Evolutionary conservation across 2,888 invertebrate species (phyloP), one percentile per base, ranked within the genome.

Genomic region (Saturnia japonica): DNA sequence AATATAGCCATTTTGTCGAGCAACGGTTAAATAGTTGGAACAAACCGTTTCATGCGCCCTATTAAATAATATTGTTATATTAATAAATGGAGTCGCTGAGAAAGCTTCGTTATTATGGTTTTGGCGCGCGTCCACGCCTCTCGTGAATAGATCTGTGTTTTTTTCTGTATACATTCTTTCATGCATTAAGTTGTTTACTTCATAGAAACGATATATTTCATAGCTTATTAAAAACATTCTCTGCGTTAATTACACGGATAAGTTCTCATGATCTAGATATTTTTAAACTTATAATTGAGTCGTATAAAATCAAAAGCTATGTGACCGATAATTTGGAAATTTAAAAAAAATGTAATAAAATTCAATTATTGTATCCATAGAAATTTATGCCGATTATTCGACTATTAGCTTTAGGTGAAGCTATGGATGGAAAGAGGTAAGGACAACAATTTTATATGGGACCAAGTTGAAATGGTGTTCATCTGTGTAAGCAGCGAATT

Each of bases 131-230:
- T 64, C 70, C 70, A 70, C 64, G 47, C 40, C 45, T 28, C 45
- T 22, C 45, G 67, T 68, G 69, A 67, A 72, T 73, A 72, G 57
- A 72, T 71, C 71, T 54, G 70, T 54, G 70, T 75, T 74, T 74
- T 51, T 66, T 12, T 74, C 71, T 70, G 72, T 68, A 71, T 70
- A 73, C 70, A 72, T 69, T 69, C 64, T 69, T 40, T 70, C 68
- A 68, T 67, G 68, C 67, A 34, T 67, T 40, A 51, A 22, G 14
- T 57, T 68, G 25, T 54, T 57, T 57, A 25, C 14, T 19, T 22
- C 22, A 57, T 28, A 22, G 11, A 14, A 12, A 42, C n/a, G 25
- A 60, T 28, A 14, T 60, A 22, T 60, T 60, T 60, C 25, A 28
- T 25, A 28, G 11, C 12, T 60, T 12, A 25, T 60, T 25, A 51